Conservation (phyloP, 2,888 invertebrate species). For the Bruchidius siliquastri region DNA sequence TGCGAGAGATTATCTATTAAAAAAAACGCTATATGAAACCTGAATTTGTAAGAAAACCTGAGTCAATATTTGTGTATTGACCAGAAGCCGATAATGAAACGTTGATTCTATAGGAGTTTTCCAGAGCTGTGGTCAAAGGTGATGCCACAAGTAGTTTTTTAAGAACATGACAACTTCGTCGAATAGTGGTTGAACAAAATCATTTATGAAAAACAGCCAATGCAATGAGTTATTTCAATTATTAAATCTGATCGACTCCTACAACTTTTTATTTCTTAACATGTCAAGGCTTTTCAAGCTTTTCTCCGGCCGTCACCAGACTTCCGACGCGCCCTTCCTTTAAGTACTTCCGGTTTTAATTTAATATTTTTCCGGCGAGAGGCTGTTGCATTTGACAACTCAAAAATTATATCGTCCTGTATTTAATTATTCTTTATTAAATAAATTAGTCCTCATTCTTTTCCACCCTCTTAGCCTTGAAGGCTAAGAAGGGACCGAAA, state of each 20-base stretch:
- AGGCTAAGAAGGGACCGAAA: not conserved
- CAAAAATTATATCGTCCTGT: constrained; percentile 34
- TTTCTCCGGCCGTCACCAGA: constrained; percentile 1
- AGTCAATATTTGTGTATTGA: too few species aligned
- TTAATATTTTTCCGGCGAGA: constrained; percentile 23
- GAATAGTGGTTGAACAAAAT: too few species aligned
- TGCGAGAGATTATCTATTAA: too few species aligned
- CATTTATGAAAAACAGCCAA: too few species aligned
- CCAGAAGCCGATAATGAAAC: too few species aligned
- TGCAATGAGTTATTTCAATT: not conserved
- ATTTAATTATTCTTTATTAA: constrained; percentile 39
- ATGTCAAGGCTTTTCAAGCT: not conserved
- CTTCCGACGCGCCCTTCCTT: not conserved
- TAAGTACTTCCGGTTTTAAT: constrained; percentile 15
- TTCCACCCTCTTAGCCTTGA: constrained; percentile 16
- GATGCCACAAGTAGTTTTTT: too few species aligned
- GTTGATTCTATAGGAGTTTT: too few species aligned
- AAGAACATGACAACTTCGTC: too few species aligned
- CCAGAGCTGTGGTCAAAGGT: too few species aligned
- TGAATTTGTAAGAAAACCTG: too few species aligned
- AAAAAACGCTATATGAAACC: too few species aligned
- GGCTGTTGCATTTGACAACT: constrained; percentile 33
- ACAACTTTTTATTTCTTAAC: not conserved
- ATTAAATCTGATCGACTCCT: not conserved
- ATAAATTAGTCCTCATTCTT: constrained; percentile 34